Evolutionary conservation across 2,888 invertebrate genomes (phyloP).

Genomic region (Eulithis testata): DNA sequence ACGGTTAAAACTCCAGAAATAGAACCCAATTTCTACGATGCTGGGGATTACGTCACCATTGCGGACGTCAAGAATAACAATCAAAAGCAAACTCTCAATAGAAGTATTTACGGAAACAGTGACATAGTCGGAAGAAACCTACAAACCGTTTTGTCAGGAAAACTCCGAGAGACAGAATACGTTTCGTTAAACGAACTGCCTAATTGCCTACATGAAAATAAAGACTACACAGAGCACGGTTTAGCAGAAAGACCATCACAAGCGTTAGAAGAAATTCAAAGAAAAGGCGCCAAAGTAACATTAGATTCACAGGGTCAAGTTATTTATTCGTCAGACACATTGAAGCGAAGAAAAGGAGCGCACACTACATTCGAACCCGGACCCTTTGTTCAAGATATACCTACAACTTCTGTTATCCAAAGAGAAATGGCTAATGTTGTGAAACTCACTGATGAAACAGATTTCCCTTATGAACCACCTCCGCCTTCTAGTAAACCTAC

Average conservation of each 20-base stretch:
- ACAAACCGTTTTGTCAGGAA: slow-evolving; percentile 85
- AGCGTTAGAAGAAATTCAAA: slow-evolving; percentile 73
- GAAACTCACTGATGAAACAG: slow-evolving; percentile 73
- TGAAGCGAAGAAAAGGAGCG: slow-evolving; percentile 90
- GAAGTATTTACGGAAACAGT: slow-evolving; percentile 86
- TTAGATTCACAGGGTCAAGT: slow-evolving; percentile 95
- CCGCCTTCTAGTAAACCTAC: slow-evolving; percentile 80
- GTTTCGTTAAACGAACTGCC: slow-evolving; percentile 93
- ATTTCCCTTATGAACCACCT: slow-evolving; percentile 73
- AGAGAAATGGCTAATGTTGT: slow-evolving; percentile 73
- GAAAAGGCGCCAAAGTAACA: slow-evolving; percentile 91
- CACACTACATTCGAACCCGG: slow-evolving; percentile 95
- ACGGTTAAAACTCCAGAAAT: slow-evolving; percentile 72
- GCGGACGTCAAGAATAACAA: slow-evolving; percentile 93
- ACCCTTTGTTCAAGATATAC: slow-evolving; percentile 90
- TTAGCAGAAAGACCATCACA: slow-evolving; percentile 63
- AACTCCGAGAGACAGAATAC: slow-evolving; percentile 89
- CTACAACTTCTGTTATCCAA: slow-evolving; percentile 71
- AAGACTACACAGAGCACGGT: slow-evolving; percentile 72
- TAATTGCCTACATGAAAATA: slow-evolving; percentile 73
- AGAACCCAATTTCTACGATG: slow-evolving; percentile 83
- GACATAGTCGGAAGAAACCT: slow-evolving; percentile 87
- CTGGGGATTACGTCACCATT: slow-evolving; percentile 94
- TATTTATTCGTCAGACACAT: slow-evolving; percentile 93
- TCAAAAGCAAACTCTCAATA: slow-evolving; percentile 81